Evolutionary conservation across 2,888 invertebrate genomes (phyloP).

Genomic region (Unio delphinus): DNA sequence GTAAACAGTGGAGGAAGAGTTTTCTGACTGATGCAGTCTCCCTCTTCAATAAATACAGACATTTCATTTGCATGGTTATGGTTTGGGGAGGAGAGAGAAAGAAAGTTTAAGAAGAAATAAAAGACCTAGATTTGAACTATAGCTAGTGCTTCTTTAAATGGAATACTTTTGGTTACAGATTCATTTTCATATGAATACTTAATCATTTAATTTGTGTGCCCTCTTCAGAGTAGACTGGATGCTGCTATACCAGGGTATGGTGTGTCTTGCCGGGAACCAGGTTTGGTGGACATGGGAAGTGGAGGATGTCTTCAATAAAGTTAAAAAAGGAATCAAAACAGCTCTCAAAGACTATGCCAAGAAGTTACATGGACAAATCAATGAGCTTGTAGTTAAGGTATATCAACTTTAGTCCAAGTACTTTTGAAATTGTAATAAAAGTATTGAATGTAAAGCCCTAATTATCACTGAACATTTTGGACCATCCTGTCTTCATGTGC

Average conservation of each 20-base stretch:
- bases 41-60: no score
- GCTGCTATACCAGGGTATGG: constrained; percentile 90
- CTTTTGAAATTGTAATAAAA: background rate
- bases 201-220: background rate
- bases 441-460: background rate
- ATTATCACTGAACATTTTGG: no score
- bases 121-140: no score
- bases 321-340: constrained; percentile 79
- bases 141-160: no score
- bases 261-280: constrained; percentile 86
- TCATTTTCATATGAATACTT: no score
- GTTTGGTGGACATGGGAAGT: constrained; percentile 98
- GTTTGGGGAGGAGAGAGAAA: no score
- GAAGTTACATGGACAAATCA: constrained; percentile 85
- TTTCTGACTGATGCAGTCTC: no score
- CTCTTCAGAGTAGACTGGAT: constrained; percentile 86
- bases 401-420: background rate
- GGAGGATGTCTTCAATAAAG: constrained; percentile 85
- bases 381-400: constrained; percentile 84
- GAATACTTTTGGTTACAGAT: no score
- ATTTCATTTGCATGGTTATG: no score
- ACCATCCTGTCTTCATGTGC: no score
- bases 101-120: no score
- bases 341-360: constrained; percentile 92
- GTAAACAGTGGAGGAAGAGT: no score